Conservation (phyloP, 2,113 vertebrate species). For the Pangasianodon gigas region DNA sequence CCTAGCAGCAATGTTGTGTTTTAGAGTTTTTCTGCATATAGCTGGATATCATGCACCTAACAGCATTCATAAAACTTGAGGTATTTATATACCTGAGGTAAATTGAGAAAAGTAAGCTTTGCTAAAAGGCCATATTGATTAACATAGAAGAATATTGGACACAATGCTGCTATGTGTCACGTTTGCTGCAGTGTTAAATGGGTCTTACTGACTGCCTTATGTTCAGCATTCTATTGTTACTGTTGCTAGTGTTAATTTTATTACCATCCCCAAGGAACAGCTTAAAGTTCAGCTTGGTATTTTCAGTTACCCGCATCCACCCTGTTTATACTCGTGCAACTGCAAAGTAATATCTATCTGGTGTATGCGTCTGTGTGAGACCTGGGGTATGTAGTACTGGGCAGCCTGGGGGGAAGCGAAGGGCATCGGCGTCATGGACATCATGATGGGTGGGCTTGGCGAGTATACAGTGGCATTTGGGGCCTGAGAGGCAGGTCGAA, state of each 20-base stretch:
- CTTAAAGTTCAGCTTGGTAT: neutral
- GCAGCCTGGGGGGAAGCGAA: conserved; percentile 90
- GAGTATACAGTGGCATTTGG: conserved; percentile 88
- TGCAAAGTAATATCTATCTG: too few species aligned
- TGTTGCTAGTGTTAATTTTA: neutral
- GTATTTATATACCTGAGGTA: neutral
- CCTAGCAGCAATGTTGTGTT: neutral
- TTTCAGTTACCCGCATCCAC: neutral
- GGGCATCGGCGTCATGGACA: conserved; percentile 93
- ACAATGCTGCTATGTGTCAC: neutral
- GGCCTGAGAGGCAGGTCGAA: conserved; percentile 88
- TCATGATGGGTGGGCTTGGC: conserved; percentile 95
- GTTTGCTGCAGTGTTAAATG: neutral
- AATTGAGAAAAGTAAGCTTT: neutral
- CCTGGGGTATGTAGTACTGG: conserved; percentile 97
- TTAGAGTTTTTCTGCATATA: neutral
- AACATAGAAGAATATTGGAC: neutral
- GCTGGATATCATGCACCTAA: neutral
- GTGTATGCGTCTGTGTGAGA: neutral
- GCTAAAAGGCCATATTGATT: neutral
- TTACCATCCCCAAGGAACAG: neutral
- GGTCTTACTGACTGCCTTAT: neutral
- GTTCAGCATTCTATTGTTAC: neutral
- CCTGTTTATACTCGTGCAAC: neutral
- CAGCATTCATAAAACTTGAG: neutral